A percentile compares a stretch with the other conserved stretches of the same genome.
These are phyloP conservation scores for Pachyseris speciosa DNA, from an alignment of 64 coral and sea anemone genomes.

Conservation along the genomic window DNA sequence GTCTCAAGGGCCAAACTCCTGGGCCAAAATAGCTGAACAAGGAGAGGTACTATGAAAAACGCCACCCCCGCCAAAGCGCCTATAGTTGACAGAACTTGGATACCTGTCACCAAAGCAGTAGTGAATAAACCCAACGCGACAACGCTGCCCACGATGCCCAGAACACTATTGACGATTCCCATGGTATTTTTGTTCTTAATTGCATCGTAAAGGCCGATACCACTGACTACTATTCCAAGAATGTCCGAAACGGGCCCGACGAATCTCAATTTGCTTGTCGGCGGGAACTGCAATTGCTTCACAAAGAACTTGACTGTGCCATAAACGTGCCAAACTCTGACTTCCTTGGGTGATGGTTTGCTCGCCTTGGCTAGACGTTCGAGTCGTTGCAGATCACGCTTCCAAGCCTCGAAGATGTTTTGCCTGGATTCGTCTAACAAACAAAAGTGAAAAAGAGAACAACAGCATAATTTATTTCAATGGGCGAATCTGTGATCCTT, in stretches of 20 bases:
- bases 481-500: neutral
- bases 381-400: neutral
- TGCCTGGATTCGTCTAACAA: neutral
- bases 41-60: conserved; percentile 69
- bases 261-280: neutral
- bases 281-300: conserved; percentile 29
- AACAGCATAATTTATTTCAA: neutral
- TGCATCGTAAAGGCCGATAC: conserved; percentile 61
- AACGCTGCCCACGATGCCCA: conserved; percentile 60
- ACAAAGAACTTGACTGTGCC: conserved; percentile 6
- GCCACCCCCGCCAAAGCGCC: conserved; percentile 24
- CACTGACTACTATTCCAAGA: conserved; percentile 52
- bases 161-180: conserved; percentile 70
- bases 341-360: conserved; percentile 10
- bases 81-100: neutral
- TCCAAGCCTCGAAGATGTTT: conserved; percentile 6
- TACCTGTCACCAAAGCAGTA: neutral
- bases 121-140: conserved; percentile 60
- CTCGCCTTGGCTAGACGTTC: neutral
- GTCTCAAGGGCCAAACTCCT: conserved; percentile 71
- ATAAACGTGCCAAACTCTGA: neutral
- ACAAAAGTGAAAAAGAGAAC: no score
- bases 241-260: conserved; percentile 61
- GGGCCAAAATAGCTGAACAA: conserved; percentile 64
- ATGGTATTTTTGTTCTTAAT: conserved; percentile 57